Percentiles rank a stretch among this genome's conserved stretches.
These are phyloP conservation scores for Cylloceria caligata DNA, from an alignment of 2,888 invertebrate species.

Conservation along the genomic window DNA sequence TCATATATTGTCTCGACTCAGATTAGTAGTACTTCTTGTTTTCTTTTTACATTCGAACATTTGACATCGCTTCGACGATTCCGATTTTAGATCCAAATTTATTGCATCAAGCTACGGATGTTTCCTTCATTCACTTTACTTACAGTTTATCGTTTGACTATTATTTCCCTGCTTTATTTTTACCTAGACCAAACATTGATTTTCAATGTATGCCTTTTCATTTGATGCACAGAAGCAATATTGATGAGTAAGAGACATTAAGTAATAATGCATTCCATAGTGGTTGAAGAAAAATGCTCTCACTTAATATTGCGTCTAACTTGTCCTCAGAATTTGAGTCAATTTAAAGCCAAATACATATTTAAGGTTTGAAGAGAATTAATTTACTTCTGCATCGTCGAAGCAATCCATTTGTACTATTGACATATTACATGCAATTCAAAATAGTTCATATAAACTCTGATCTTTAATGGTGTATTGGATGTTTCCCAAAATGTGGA, in stretches of 20 bases:
- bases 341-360: too few relatives aligned
- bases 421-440: not conserved
- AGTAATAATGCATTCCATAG: not conserved
- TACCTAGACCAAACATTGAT: not conserved
- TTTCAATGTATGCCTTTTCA: not conserved
- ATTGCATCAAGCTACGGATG: constrained; percentile 1
- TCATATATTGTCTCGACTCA: constrained; percentile 10
- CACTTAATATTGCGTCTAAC: not conserved
- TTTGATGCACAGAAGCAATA: not conserved
- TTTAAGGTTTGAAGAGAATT: not conserved
- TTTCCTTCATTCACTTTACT: not conserved
- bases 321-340: not conserved
- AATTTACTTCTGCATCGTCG: not conserved
- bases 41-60: constrained; percentile 4
- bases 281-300: not conserved
- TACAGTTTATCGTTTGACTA: not conserved
- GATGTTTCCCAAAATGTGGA: constrained; percentile 64
- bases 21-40: constrained; percentile 1
- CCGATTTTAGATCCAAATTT: constrained; percentile 9
- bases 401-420: not conserved
- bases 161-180: not conserved
- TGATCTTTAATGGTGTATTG: constrained; percentile 61
- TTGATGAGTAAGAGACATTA: too few relatives aligned
- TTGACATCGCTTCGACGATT: constrained; percentile 2
- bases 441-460: not conserved